These are phyloP conservation scores for Encarsia formosa DNA, from an alignment of 2,888 invertebrate genomes.

Conservation along the genomic window DNA sequence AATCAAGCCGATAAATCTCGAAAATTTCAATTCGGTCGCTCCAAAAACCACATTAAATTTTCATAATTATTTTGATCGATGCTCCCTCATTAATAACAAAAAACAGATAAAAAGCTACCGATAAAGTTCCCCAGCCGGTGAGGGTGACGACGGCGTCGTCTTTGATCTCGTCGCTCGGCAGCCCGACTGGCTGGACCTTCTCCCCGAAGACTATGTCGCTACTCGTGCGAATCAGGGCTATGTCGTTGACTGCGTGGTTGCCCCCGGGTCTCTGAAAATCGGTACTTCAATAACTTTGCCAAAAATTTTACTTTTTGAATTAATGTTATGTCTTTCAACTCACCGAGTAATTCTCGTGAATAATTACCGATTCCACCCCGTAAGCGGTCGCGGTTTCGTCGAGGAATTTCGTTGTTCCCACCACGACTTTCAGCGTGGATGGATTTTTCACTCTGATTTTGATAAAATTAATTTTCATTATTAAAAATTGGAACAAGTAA, in stretches of 20 bases:
- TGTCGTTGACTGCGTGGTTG: slow-evolving; percentile 35
- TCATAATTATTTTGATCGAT: too few relatives aligned
- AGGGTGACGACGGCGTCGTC: slow-evolving; percentile 32
- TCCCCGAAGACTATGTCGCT: slow-evolving; percentile 42
- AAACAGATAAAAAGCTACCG: too few relatives aligned
- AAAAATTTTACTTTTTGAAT: background rate
- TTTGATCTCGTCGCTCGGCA: slow-evolving; percentile 34
- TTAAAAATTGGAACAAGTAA: too few relatives aligned
- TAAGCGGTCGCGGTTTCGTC: slow-evolving; percentile 28
- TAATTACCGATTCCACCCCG: slow-evolving; percentile 1
- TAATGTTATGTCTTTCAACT: background rate
- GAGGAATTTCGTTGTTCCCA: slow-evolving; percentile 41
- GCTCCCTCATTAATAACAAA: too few relatives aligned
- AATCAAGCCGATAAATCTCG: too few relatives aligned
- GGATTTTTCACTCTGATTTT: too few relatives aligned
- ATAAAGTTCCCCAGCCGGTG: slow-evolving; percentile 47
- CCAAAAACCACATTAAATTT: too few relatives aligned
- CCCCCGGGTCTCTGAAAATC: slow-evolving; percentile 1
- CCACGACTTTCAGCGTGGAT: slow-evolving; percentile 35
- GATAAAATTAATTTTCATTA: too few relatives aligned
- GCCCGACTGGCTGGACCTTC: slow-evolving; percentile 37
- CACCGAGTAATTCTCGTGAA: slow-evolving; percentile 7
- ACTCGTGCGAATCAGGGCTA: slow-evolving; percentile 42
- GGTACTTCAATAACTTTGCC: background rate
- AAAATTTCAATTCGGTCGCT: too few relatives aligned